phyloP scores from a whole-genome alignment of 2,888 invertebrate species.

The Phortica okadai region DNA sequence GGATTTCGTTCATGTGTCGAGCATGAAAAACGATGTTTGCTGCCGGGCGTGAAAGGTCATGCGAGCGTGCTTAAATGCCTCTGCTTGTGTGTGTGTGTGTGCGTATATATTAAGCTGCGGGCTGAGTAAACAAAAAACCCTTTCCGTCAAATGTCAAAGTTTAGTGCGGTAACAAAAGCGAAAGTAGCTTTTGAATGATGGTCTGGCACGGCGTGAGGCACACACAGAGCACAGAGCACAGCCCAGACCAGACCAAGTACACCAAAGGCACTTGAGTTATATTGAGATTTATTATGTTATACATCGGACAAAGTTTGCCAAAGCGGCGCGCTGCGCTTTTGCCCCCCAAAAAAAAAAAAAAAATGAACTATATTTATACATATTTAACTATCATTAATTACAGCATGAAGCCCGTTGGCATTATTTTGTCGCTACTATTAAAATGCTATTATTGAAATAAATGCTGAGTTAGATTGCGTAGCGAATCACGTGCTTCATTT shows the following conservation, averaged over 20 bases:
- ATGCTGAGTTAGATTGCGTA: neutral
- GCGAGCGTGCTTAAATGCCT: neutral
- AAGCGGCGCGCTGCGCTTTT: neutral
- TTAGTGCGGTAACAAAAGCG: constrained; percentile 50
- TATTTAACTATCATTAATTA: constrained; percentile 28
- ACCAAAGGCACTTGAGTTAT: constrained; percentile 58
- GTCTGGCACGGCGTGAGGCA: neutral
- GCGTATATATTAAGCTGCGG: constrained; percentile 30
- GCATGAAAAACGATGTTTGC: constrained; percentile 61
- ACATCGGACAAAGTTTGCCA: neutral
- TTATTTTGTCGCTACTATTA: neutral
- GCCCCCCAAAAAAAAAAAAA: neutral
- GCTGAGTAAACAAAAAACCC: constrained; percentile 46
- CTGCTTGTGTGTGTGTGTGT: constrained; percentile 13
- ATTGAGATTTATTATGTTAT: constrained; percentile 63
- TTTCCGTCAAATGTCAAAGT: constrained; percentile 66
- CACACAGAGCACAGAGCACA: neutral
- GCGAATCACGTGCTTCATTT: neutral
- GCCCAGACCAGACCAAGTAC: neutral
- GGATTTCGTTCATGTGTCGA: constrained; percentile 52
- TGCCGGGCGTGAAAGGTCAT: constrained; percentile 34
- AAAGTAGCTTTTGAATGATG: constrained; percentile 8
- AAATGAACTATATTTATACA: neutral
- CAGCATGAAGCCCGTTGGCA: neutral
- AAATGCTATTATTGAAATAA: constrained; percentile 25